Conservation (phyloP, 2,113 vertebrate genomes). For the Merops nubicus region DNA sequence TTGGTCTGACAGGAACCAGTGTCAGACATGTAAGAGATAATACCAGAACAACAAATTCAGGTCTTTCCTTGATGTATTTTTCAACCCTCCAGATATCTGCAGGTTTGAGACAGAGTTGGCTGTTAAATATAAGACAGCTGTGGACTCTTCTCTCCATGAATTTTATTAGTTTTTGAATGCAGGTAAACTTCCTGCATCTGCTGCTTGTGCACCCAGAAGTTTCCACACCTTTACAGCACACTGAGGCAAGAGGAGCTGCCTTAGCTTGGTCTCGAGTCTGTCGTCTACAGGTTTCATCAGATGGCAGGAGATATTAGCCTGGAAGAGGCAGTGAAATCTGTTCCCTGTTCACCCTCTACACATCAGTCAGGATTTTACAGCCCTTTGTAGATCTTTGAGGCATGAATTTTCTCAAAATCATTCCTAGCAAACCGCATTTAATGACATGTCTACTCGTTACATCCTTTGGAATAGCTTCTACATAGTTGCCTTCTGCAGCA, state of each 20-base stretch:
- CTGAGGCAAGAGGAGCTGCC: background rate
- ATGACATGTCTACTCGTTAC: background rate
- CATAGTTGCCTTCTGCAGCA: background rate
- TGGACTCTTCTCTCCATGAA: too few species aligned
- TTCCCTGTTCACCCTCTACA: background rate
- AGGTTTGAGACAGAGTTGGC: background rate
- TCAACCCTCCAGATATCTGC: background rate
- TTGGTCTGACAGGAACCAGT: background rate
- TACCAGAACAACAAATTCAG: background rate
- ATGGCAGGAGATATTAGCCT: background rate
- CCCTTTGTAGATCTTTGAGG: background rate
- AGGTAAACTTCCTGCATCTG: background rate
- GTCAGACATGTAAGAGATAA: background rate
- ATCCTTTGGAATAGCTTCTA: background rate
- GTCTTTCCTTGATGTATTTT: background rate
- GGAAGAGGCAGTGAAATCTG: background rate
- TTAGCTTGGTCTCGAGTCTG: background rate
- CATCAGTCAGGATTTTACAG: background rate
- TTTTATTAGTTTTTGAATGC: background rate
- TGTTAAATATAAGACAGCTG: too few species aligned
- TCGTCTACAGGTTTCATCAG: background rate
- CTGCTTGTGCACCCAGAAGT: background rate
- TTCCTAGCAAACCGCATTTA: background rate
- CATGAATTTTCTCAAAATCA: accelerated
- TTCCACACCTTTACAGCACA: background rate